A percentile compares a stretch with the other conserved stretches of the same genome.
These are phyloP conservation scores for Aegotheles bennettii DNA, from an alignment of 2,113 vertebrate species.

Conservation along the genomic window DNA sequence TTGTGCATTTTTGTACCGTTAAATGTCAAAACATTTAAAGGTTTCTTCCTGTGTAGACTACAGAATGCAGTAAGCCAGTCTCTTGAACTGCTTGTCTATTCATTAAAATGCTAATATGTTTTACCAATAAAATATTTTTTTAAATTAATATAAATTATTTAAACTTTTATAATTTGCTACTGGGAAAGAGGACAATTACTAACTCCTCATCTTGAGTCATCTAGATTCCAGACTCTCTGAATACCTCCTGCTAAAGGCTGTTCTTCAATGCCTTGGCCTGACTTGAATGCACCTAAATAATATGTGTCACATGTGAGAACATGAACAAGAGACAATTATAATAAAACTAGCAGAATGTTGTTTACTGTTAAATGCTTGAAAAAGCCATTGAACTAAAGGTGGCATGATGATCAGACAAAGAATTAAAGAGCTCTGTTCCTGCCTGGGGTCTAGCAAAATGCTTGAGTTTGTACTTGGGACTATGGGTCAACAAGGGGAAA, in stretches of 20 bases:
- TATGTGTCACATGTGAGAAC: background rate
- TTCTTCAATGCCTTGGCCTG: background rate
- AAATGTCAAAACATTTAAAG: background rate
- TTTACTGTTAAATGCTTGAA: background rate
- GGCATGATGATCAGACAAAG: background rate
- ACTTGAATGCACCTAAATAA: background rate
- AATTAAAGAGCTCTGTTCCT: background rate
- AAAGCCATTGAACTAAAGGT: background rate
- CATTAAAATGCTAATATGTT: background rate
- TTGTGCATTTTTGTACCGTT: background rate
- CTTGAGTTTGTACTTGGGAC: background rate
- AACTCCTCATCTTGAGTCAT: background rate
- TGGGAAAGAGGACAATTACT: background rate
- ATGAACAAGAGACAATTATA: background rate
- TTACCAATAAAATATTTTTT: background rate
- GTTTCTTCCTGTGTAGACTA: background rate
- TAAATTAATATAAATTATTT: background rate
- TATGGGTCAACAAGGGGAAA: background rate
- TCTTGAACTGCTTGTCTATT: background rate
- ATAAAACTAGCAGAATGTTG: background rate
- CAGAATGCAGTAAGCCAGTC: background rate
- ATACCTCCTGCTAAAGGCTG: background rate
- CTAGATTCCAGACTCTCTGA: background rate
- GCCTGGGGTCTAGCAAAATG: background rate
- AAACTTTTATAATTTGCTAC: background rate